Base-by-base conservation (phyloP, 1,140 invertebrate genomes). In the Drosophila leontia region DNA sequence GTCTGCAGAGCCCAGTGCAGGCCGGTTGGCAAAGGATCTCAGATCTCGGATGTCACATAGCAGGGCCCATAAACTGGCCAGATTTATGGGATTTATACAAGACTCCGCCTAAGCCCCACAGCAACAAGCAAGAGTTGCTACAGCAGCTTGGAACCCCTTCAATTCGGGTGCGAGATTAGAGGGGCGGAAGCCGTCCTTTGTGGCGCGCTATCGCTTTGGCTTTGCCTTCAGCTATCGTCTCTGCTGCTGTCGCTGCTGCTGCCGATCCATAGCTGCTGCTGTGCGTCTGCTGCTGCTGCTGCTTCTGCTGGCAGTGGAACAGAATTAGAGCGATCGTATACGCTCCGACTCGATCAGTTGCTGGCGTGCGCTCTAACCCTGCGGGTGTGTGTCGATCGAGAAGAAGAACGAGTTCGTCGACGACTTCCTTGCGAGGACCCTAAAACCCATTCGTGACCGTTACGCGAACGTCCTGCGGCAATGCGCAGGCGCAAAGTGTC, bases 401-500 rank as follows among this genome's bases (percentile, higher is more conserved):
- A 68, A 67, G 41, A 59, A 69, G 64, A 78, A 64, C 65, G 65
- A 63, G 71, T 32, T 32, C 51, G 58, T 47, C 60, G 59, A 48
- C 76, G 68, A 64, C 47, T 55, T 47, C 47, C 50, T 65, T 71
- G 60, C 47, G 34, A 47, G 51, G 39, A 62, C 37, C 15, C 11
- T 51, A 35, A 37, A 35, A 39, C 32, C 26, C 37, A 39, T 47
- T 44, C 37, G 68, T 35, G 39, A 59, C 37, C 44, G 60, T n/a
- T 11, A 41, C 47, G 12, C 34, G 26, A 26, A 70, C 35, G 69
- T 84, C 75, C 86, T 75, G 53, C 58, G 68, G 76, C 71, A 71
- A 87, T 80, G 83, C 84, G 84, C 84, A 83, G 76, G 85, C 83
- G 83, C 72, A 80, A 83, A 88, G 77, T 88, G 84, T 60, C 64